Conservation (phyloP, 2,797 vertebrate genomes). For the Syncerus caffer region DNA sequence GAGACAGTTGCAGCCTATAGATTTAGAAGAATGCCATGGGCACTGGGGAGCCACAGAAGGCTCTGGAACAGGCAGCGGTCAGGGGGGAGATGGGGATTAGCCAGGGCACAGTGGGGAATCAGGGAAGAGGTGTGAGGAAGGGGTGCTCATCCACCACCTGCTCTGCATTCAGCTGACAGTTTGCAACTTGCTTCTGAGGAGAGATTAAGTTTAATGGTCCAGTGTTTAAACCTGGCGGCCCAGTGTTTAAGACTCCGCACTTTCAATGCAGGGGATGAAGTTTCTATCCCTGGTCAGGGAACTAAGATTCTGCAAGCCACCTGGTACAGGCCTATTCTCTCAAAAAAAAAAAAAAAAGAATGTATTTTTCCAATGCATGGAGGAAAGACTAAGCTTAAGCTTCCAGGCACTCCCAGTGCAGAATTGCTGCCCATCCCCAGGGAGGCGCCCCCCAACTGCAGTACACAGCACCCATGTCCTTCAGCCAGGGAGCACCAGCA, state of each 20-base stretch:
- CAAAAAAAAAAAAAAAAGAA: not conserved
- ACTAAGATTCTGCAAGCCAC: not conserved
- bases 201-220: not conserved
- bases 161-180: not conserved
- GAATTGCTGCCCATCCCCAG: not conserved
- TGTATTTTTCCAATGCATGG: not conserved
- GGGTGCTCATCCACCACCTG: not conserved
- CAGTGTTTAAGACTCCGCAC: not conserved
- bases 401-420: not conserved
- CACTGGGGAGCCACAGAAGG: not conserved
- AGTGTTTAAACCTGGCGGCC: not conserved
- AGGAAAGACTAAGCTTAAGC: not conserved
- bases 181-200: not conserved
- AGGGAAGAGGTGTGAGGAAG: not conserved
- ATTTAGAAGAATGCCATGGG: not conserved
- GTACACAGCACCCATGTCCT: not conserved
- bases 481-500: not conserved
- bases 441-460: not conserved
- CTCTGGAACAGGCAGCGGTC: not conserved
- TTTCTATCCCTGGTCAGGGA: accelerated
- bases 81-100: not conserved
- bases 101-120: not conserved
- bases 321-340: not conserved
- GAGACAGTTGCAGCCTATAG: not conserved
- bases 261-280: not conserved